Base-by-base conservation (phyloP, 2,113 vertebrate species). In the Petroica traversi region DNA sequence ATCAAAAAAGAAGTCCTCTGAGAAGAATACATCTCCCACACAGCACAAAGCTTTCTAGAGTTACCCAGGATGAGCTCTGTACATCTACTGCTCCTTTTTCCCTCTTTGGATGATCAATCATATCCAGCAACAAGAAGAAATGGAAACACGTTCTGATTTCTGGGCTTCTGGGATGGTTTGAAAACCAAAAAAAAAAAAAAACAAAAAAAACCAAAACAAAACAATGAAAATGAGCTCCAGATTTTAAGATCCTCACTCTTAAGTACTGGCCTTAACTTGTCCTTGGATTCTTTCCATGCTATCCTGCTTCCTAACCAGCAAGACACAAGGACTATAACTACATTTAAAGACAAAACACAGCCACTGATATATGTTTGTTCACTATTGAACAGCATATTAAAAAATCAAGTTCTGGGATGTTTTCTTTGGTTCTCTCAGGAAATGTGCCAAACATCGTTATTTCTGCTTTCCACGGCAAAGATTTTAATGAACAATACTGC, bases 1-100 rank as follows among this genome's bases (percentile, higher is more conserved):
- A 92, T 94, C 95, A 95, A 83, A 91, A 54, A 62, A 64, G 85
- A 93, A 92, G 74, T 73, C 92, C 93, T 95, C 58, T 57, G 90
- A 93, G 95, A 82, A 96, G 90, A 79, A 93, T 84, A 84, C 72
- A 84, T 91, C 86, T 91, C 91, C 52, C 61, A 36, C 67, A 81
- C 71, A 84, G 88, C 64, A 94, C 64, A 86, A 61, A 82, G 72
- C 43, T 67, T 97, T 74, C 91, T 38, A 33, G 92, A 92, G 66
- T 3, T 82, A 36, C 93, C 52, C 66, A 71, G 74, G 90, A 93
- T 34, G 11, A 93, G 57, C 89, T 72, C 2, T 78, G 84, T 13
- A 19, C 81, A 78, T 52, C 76, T 54, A 41, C 55, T 82, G 55
- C 38, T 89, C 71, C 51, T 86, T 69, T 68, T 81, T 41, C 48